These are phyloP conservation scores for Eledona agricola DNA, from an alignment of 2,888 invertebrate genomes.

Conservation along the genomic window DNA sequence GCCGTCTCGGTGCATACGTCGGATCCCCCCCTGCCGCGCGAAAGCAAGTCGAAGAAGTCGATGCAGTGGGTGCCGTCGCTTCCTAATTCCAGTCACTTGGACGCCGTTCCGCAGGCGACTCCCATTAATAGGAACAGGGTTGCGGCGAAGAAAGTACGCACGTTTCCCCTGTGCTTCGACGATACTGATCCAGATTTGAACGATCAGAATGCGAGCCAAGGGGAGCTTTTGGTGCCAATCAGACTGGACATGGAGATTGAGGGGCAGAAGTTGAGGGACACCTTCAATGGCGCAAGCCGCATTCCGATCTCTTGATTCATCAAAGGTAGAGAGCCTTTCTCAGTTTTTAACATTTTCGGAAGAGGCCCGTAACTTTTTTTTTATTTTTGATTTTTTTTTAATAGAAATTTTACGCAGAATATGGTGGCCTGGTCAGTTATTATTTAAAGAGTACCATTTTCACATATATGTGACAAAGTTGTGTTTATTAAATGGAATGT, in stretches of 20 bases:
- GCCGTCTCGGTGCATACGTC: constrained; percentile 92
- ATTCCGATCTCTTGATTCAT: too few species aligned
- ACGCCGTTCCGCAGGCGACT: constrained; percentile 99
- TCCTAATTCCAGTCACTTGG: constrained; percentile 97
- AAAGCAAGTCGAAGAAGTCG: constrained; percentile 85
- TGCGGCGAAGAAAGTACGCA: constrained; percentile 85
- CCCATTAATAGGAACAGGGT: constrained; percentile 96
- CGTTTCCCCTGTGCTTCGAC: constrained; percentile 85
- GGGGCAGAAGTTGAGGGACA: constrained; percentile 96
- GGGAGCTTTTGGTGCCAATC: constrained; percentile 94
- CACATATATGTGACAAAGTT: too few species aligned
- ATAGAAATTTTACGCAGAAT: too few species aligned
- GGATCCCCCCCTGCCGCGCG: constrained; percentile 83
- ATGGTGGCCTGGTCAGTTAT: too few species aligned
- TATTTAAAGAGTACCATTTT: too few species aligned
- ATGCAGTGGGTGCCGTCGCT: constrained; percentile 95
- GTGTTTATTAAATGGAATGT: too few species aligned
- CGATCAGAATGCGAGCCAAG: constrained; percentile 90
- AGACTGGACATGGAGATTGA: constrained; percentile 99
- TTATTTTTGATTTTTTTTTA: too few species aligned
- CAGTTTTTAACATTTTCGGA: too few species aligned
- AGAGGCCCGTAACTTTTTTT: too few species aligned
- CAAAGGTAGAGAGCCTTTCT: too few species aligned
- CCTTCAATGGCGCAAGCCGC: too few species aligned
- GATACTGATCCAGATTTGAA: constrained; percentile 93